A percentile compares a stretch with the other conserved stretches of the same genome.
These are phyloP conservation scores for Meiosimyza decipiens DNA, from an alignment of 2,888 invertebrate species.

Conservation along the genomic window DNA sequence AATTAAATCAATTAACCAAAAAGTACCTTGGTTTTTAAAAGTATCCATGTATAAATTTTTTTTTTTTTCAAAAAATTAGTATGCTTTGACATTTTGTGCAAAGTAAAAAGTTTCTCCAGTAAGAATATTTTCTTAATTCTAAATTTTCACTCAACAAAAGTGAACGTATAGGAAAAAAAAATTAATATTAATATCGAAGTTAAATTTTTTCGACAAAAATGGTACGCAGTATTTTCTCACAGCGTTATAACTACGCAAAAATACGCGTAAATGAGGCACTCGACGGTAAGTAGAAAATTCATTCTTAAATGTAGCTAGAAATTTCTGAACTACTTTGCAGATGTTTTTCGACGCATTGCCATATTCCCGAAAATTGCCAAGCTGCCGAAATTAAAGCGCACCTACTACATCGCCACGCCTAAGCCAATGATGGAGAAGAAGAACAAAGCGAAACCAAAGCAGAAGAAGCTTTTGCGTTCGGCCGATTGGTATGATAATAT, in stretches of 20 bases:
- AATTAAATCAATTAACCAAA: too few relatives aligned
- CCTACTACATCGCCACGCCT: slow-evolving; percentile 44
- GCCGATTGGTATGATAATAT: slow-evolving; percentile 50
- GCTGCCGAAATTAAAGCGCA: slow-evolving; percentile 46
- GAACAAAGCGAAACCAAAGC: slow-evolving; percentile 43
- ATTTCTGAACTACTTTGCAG: slow-evolving; percentile 39
- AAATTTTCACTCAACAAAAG: slow-evolving; percentile 19
- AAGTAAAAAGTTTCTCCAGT: slow-evolving; percentile 40
- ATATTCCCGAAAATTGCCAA: slow-evolving; percentile 55
- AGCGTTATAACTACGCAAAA: slow-evolving; percentile 51
- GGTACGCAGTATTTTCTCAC: slow-evolving; percentile 57
- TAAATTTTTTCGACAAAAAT: slow-evolving; percentile 40
- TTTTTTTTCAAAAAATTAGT: slow-evolving; percentile 25
- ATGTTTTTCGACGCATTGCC: slow-evolving; percentile 49
- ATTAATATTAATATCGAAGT: slow-evolving; percentile 1
- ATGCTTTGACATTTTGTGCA: slow-evolving; percentile 44
- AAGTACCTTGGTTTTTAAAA: too few relatives aligned
- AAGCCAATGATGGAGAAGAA: slow-evolving; percentile 44
- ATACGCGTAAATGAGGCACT: slow-evolving; percentile 52
- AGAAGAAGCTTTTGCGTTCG: slow-evolving; percentile 51
- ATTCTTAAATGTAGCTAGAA: not conserved
- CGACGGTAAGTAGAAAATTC: slow-evolving; percentile 48
- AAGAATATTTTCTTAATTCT: slow-evolving; percentile 4
- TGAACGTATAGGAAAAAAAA: slow-evolving; percentile 9
- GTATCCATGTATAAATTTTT: too few relatives aligned